These are phyloP conservation scores for Rhinichthys osculus DNA, from an alignment of 2,797 vertebrate genomes.

Conservation along the genomic window DNA sequence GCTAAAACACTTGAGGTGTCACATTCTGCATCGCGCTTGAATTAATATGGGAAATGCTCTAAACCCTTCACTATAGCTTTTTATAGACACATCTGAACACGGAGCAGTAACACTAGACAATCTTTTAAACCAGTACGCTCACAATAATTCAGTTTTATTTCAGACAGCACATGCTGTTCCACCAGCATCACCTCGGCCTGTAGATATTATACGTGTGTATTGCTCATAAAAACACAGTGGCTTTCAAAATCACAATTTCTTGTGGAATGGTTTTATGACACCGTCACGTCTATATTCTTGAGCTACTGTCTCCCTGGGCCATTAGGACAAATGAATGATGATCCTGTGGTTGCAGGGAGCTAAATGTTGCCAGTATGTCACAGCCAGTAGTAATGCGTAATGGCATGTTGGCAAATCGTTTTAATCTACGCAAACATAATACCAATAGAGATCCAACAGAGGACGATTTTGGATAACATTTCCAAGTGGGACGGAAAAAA, in stretches of 20 bases:
- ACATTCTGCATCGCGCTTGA: not conserved
- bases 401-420: slow-evolving; percentile 52
- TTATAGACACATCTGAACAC: not conserved
- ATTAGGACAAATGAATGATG: slow-evolving; percentile 38
- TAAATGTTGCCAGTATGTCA: slow-evolving; percentile 38
- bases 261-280: slow-evolving; percentile 32
- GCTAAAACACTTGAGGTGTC: not conserved
- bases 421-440: slow-evolving; percentile 43
- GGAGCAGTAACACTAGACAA: not conserved
- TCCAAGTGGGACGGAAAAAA: slow-evolving; percentile 6
- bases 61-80: not conserved
- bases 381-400: slow-evolving; percentile 38
- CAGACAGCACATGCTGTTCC: not conserved
- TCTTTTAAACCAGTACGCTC: not conserved
- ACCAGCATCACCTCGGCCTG: not conserved
- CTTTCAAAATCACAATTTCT: slow-evolving; percentile 35
- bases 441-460: slow-evolving; percentile 30
- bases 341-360: slow-evolving; percentile 29
- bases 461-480: slow-evolving; percentile 32
- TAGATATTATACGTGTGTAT: not conserved
- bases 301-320: slow-evolving; percentile 35
- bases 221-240: slow-evolving; percentile 22
- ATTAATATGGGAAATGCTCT: not conserved
- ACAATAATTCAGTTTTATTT: not conserved
- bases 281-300: slow-evolving; percentile 24